Evolutionary conservation across 2,888 invertebrate genomes (phyloP), one percentile per base, ranked within the genome.

Genomic region (Hartigia nigra): DNA sequence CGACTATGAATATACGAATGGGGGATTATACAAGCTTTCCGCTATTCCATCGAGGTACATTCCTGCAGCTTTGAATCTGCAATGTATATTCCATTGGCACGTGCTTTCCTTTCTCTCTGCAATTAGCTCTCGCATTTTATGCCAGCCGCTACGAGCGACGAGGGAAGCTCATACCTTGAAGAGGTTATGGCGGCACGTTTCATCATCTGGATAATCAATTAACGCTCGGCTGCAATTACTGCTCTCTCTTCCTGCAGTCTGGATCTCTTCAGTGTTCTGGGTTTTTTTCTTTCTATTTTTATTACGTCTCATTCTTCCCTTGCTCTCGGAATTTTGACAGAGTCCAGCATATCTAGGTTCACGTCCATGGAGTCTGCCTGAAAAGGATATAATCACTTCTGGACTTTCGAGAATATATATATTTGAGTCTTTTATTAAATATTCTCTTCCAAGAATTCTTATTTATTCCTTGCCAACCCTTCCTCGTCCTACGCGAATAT

Each of bases 151-250:
- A 81, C 81, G 80, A 77, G 78, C 81, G 82, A 82, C 80, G 81
- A 81, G 80, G 76, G 80, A 80, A 80, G 79, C 76, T 78, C 78
- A 4, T 69, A 69, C 81, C 79, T 78, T 70, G 79, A 79, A 80
- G 82, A 82, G 81, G 81, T 80, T 77, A 80, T 77, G 79, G 82
- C 83, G 84, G 84, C 80, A 75, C 80, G 81, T 84, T 84, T 84
- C 82, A 82, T 84, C 84, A 78, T 85, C n/a, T 78, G 82, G 82
- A 72, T 83, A 82, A 84, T 86, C 86, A 85, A 86, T 86, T 86
- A 86, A 85, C 85, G 84, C 82, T 80, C 81, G 83, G 81, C 86
- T 82, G 85, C 84, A 86, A 86, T 86, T 86, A 86, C 84, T 31
- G 55, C 23, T 1, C 55, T 55, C 55, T 55, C 55, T 55, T 55